Base-by-base conservation (phyloP, 2,888 invertebrate genomes). In the Punctoribates punctum region DNA sequence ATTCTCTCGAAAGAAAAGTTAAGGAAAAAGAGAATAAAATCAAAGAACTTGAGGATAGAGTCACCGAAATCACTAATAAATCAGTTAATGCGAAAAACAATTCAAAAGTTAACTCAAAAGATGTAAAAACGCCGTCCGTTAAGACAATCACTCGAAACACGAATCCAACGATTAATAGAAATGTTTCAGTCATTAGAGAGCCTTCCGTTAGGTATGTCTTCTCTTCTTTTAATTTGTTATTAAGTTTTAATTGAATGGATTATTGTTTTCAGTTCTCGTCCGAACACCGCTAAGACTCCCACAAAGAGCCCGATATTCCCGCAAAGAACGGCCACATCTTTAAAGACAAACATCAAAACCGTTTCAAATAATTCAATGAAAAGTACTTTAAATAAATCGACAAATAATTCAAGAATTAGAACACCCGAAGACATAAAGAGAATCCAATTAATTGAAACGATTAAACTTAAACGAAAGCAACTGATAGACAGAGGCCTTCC, bases 21-120 rank as follows among this genome's bases (percentile, higher is more conserved):
- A 75, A 75, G 51, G 75, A 75, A 73, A 70, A 57, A 38, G 70
- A 72, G 15, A 13, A 20, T n/a, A 70, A 48, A 38, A 75, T 75
- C 23, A 46, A 54, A 54, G 75, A 75, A 42, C n/a, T 70, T 8
- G 75, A 75, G 51, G 72, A 46, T 0, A 60, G 60, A 62, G 6
- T 74, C 4, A 62, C 11, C 20, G 62, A 74, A 62, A 20, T 34
- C 5, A 34, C 23, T 6, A 62, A 57, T n/a, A 60, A 74, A 20
- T 2, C 29, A 23, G 20, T n/a, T 60, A 20, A 15, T 15, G 20
- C 20, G 11, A 60, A 25, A 38, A 38, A 29, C 23, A 23, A 3
- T 17, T 13, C 23, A n/a, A 60, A 25, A 60, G 23, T n/a, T 20
- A 23, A 3, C 2, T 1, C 6, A n/a, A 34, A 65, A 15, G 9